A percentile compares a stretch with the other conserved stretches of the same genome.
These are phyloP conservation scores for Drosophila recens DNA, from an alignment of 2,888 invertebrate species.

Conservation along the genomic window DNA sequence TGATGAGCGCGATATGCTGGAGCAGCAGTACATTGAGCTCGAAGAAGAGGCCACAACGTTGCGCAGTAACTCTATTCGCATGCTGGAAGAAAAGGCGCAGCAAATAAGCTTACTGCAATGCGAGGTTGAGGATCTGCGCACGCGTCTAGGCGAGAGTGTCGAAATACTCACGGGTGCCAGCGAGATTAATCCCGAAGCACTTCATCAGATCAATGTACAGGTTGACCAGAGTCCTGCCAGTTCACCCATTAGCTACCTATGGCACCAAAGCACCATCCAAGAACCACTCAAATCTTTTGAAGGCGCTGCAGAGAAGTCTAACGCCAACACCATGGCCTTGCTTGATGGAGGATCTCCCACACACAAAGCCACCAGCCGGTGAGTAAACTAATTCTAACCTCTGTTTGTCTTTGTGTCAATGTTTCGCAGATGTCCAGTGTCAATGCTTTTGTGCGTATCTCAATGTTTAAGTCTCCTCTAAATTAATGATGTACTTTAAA, in stretches of 20 bases:
- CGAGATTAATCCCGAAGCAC: slow-evolving; percentile 77
- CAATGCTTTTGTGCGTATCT: not conserved
- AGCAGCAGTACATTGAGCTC: slow-evolving; percentile 90
- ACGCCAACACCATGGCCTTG: slow-evolving; percentile 47
- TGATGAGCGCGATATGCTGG: slow-evolving; percentile 90
- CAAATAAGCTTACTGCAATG: slow-evolving; percentile 87
- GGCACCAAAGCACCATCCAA: slow-evolving; percentile 86
- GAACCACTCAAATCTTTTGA: slow-evolving; percentile 82
- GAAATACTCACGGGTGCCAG: slow-evolving; percentile 83
- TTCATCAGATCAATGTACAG: slow-evolving; percentile 53
- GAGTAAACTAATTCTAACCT: slow-evolving; percentile 48
- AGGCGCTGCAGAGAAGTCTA: slow-evolving; percentile 68
- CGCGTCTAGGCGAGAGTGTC: slow-evolving; percentile 82
- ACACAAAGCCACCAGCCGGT: slow-evolving; percentile 72
- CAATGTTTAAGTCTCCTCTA: not conserved
- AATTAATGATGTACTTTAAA: slow-evolving; percentile 13
- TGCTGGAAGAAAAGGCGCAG: slow-evolving; percentile 87
- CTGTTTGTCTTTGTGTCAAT: slow-evolving; percentile 31
- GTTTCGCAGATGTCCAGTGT: slow-evolving; percentile 13
- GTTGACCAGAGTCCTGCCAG: slow-evolving; percentile 83
- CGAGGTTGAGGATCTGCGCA: slow-evolving; percentile 85
- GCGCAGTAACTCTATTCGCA: slow-evolving; percentile 86
- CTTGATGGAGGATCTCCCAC: slow-evolving; percentile 61
- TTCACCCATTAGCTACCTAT: slow-evolving; percentile 86
- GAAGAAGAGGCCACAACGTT: slow-evolving; percentile 89